Evolutionary conservation across 2,797 vertebrate genomes (phyloP).

Genomic region (Darevskia mixta): DNA sequence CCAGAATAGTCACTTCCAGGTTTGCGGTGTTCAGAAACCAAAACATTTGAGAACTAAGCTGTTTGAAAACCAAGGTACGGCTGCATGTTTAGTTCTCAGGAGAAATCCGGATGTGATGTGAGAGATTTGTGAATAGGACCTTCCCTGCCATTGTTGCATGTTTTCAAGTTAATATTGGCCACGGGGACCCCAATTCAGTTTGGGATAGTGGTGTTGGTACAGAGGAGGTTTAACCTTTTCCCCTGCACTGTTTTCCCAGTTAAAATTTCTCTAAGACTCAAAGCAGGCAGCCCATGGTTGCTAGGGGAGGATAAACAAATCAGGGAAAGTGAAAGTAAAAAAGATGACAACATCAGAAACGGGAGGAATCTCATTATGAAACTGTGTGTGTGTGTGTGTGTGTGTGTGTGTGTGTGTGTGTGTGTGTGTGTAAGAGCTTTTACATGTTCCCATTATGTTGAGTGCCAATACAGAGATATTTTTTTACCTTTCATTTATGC

Average conservation of each 20-base stretch:
- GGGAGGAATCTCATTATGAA: background rate
- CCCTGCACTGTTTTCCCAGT: background rate
- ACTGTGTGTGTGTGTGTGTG: background rate
- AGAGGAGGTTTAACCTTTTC: background rate
- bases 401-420: background rate
- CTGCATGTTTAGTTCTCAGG: background rate
- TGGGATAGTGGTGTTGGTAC: background rate
- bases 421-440: background rate
- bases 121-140: background rate
- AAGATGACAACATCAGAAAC: background rate
- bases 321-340: background rate
- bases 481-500: conserved; percentile 93
- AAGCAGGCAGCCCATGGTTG: background rate
- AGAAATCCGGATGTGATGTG: background rate
- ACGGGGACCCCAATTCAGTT: too few species aligned
- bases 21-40: too few species aligned
- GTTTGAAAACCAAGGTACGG: too few species aligned
- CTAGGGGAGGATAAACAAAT: background rate
- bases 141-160: background rate
- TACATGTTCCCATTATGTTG: background rate
- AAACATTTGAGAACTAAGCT: too few species aligned
- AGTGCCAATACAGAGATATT: too few species aligned
- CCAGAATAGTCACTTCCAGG: too few species aligned
- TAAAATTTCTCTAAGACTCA: background rate
- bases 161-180: background rate